A percentile compares a stretch with the other conserved stretches of the same genome.
Conservation (phyloP, 1,140 invertebrate genomes). For the Drosophila micromelanica region DNA sequence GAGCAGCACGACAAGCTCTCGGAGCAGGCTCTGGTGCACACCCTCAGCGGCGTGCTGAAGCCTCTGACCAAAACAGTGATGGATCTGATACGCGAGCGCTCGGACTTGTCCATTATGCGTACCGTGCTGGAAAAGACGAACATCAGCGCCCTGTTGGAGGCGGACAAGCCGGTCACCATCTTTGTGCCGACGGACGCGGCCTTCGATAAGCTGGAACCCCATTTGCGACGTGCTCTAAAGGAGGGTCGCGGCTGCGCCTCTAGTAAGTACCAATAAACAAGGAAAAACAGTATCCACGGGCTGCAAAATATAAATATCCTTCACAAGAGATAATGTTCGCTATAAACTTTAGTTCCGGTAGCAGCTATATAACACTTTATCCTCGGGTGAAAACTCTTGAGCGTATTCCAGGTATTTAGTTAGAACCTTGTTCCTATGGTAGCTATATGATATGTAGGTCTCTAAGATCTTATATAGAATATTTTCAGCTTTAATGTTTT, state of each 20-base stretch:
- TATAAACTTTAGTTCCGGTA: too few species aligned
- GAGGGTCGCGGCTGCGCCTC: conserved; percentile 85
- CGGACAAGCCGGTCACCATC: conserved; percentile 87
- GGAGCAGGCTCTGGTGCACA: conserved; percentile 89
- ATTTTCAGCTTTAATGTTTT: too few species aligned
- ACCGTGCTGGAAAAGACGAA: conserved; percentile 82
- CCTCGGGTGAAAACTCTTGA: too few species aligned
- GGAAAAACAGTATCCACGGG: too few species aligned
- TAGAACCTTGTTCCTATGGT: too few species aligned
- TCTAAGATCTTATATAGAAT: too few species aligned
- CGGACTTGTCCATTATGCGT: conserved; percentile 80
- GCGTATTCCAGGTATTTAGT: too few species aligned
- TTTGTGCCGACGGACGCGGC: conserved; percentile 89
- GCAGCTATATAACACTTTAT: too few species aligned
- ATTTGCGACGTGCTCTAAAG: conserved; percentile 83
- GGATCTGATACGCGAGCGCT: conserved; percentile 84
- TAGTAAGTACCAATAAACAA: conserved; percentile 77
- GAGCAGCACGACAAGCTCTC: conserved; percentile 85
- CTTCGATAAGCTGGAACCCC: conserved; percentile 85
- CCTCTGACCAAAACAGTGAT: conserved; percentile 85
- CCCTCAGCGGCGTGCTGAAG: conserved; percentile 87
- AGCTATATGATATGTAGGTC: too few species aligned
- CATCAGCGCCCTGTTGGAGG: conserved; percentile 82
- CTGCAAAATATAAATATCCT: too few species aligned
- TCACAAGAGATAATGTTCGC: too few species aligned